Conservation (phyloP, 2,888 invertebrate species). For the Nemotelus nigrinus region DNA sequence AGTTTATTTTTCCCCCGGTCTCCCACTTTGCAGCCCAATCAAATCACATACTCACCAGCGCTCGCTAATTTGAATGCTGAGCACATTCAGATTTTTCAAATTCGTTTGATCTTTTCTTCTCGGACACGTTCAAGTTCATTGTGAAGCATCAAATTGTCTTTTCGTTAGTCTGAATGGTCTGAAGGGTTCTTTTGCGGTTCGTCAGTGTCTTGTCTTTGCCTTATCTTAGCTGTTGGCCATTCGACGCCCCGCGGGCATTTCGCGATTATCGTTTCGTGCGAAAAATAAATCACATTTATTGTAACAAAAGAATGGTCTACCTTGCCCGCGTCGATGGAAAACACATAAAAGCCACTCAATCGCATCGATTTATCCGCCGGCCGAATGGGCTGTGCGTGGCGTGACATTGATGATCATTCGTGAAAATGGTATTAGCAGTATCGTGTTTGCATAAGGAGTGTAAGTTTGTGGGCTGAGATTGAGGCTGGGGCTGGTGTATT, state of each 20-base stretch:
- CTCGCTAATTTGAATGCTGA: conserved; percentile 1
- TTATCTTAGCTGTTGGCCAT: not conserved
- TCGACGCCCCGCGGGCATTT: conserved; percentile 14
- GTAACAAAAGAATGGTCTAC: conserved; percentile 19
- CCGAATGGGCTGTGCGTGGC: not conserved
- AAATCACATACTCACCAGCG: not conserved
- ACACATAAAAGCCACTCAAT: too few species aligned
- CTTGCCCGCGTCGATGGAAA: not conserved
- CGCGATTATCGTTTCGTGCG: conserved; percentile 30
- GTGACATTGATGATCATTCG: conserved; percentile 25
- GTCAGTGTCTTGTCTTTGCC: not conserved
- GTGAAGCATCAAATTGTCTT: conserved; percentile 37
- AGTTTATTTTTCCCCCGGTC: not conserved
- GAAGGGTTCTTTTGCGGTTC: conserved; percentile 37
- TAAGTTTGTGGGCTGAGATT: not conserved
- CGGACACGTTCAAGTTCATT: conserved; percentile 36
- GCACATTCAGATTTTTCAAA: conserved; percentile 16
- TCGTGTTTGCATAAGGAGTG: conserved; percentile 20
- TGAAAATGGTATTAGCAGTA: conserved; percentile 28
- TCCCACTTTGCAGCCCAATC: not conserved
- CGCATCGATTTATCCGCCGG: too few species aligned
- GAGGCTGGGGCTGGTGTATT: too few species aligned
- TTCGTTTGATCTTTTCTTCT: conserved; percentile 34
- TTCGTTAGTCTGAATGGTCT: not conserved
- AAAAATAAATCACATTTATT: conserved; percentile 33